phyloP scores from a whole-genome alignment of 1,140 invertebrate genomes.

The Gonatopus flavifemur region DNA sequence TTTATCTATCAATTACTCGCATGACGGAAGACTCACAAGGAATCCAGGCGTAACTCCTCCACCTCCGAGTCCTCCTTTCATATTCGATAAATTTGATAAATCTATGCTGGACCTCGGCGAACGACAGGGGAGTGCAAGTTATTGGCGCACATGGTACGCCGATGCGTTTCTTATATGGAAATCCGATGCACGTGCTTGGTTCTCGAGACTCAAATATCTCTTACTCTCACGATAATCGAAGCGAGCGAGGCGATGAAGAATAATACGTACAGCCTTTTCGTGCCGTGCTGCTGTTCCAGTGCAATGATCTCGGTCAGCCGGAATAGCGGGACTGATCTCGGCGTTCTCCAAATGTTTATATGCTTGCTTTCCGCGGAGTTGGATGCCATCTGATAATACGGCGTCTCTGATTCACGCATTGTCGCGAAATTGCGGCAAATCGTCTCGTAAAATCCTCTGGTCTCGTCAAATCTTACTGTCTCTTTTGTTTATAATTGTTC shows the following conservation, averaged over 20 bases:
- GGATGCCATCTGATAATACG: no score
- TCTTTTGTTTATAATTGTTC: not conserved
- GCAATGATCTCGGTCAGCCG: conserved; percentile 56
- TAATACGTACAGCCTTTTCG: conserved; percentile 4
- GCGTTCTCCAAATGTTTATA: conserved; percentile 41
- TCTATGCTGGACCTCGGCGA: not conserved
- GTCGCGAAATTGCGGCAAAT: conserved; percentile 44
- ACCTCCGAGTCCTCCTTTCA: no score
- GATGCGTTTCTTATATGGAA: not conserved
- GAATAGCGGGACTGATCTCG: conserved; percentile 52
- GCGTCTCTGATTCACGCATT: conserved; percentile 18
- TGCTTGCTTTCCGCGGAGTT: conserved; percentile 30
- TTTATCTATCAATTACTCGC: no score
- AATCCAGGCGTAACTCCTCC: no score
- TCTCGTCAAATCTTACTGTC: conserved; percentile 9
- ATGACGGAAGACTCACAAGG: no score
- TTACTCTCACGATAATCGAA: no score
- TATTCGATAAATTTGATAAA: no score
- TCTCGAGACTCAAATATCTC: no score
- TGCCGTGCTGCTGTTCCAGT: conserved; percentile 49
- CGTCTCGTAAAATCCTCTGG: conserved; percentile 21
- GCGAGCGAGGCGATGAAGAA: not conserved
- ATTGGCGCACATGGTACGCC: not conserved
- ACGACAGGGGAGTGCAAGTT: not conserved
- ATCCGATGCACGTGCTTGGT: conserved; percentile 15